Percentiles rank a stretch among this genome's conserved stretches.
phyloP scores from a whole-genome alignment of 2,888 invertebrate species.

The Tetramorium bicarinatum region DNA sequence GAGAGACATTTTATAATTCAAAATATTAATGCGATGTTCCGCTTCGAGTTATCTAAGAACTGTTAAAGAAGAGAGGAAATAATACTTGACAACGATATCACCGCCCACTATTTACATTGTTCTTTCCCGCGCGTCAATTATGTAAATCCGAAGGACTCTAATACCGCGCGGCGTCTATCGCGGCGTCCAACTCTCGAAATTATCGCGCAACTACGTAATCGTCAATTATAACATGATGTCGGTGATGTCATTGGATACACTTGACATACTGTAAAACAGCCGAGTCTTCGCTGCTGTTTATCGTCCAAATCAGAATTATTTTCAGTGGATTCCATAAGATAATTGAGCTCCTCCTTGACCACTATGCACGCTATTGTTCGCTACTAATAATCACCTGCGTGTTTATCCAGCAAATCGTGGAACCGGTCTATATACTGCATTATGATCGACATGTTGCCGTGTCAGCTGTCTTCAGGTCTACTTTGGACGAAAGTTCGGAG shows the following conservation, averaged over 20 bases:
- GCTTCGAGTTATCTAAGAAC: background rate
- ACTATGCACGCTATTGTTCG: background rate
- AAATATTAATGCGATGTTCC: background rate
- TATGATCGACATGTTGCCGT: slow-evolving; percentile 91
- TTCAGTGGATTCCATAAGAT: background rate
- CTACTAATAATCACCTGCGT: slow-evolving; percentile 91
- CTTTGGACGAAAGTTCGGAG: slow-evolving; percentile 13
- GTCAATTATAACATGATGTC: slow-evolving; percentile 36
- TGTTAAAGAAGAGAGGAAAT: background rate
- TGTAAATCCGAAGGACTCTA: slow-evolving; percentile 36
- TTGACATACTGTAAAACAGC: background rate
- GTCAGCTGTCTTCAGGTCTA: slow-evolving; percentile 18
- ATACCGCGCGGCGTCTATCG: background rate
- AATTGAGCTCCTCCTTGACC: background rate
- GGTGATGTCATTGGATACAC: slow-evolving; percentile 7
- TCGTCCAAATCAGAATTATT: background rate
- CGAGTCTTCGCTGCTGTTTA: background rate
- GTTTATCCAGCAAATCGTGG: slow-evolving; percentile 93
- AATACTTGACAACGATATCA: background rate
- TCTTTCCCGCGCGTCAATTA: background rate
- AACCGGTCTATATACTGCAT: slow-evolving; percentile 93
- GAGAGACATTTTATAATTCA: background rate
- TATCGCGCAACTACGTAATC: slow-evolving; percentile 37
- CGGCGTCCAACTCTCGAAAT: slow-evolving; percentile 24
- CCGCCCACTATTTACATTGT: slow-evolving; percentile 14